A percentile compares a stretch with the other conserved stretches of the same genome.
Conservation (phyloP, 2,888 invertebrate genomes). For the Liodrosophila aerea region DNA sequence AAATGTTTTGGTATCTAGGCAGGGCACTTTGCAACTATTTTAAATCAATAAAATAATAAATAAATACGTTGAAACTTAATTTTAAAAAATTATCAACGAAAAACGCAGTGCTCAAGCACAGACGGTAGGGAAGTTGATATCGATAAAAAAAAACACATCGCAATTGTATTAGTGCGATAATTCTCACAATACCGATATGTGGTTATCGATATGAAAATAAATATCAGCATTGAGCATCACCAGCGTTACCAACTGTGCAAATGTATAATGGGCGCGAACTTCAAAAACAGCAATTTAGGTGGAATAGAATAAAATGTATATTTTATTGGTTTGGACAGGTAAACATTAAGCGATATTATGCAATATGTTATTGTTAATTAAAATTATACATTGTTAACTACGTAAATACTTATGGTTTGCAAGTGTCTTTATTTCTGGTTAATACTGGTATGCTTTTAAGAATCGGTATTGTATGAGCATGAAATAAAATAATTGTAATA, state of each 20-base stretch:
- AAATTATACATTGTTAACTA: slow-evolving; percentile 57
- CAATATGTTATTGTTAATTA: slow-evolving; percentile 35
- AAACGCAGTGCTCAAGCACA: slow-evolving; percentile 74
- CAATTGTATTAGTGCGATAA: slow-evolving; percentile 26
- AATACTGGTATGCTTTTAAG: slow-evolving; percentile 64
- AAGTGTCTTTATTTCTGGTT: slow-evolving; percentile 60
- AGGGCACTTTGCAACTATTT: slow-evolving; percentile 58
- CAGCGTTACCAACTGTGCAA: slow-evolving; percentile 32
- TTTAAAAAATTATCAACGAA: slow-evolving; percentile 79
- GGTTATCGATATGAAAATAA: slow-evolving; percentile 1
- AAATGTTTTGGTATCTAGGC: slow-evolving; percentile 36
- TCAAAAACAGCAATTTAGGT: slow-evolving; percentile 4
- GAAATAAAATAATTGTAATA: slow-evolving; percentile 57
- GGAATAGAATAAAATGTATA: slow-evolving; percentile 40
- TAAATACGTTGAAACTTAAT: slow-evolving; percentile 71
- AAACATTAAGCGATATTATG: slow-evolving; percentile 57
- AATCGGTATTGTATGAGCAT: slow-evolving; percentile 51
- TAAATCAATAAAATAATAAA: slow-evolving; percentile 73
- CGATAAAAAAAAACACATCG: slow-evolving; percentile 25
- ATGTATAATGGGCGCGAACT: slow-evolving; percentile 1
- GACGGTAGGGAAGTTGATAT: slow-evolving; percentile 56
- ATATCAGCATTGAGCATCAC: slow-evolving; percentile 23
- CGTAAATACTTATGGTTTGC: slow-evolving; percentile 52
- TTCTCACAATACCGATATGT: neutral
- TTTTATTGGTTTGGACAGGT: slow-evolving; percentile 36